Evolutionary conservation across 2,113 vertebrate species (phyloP).

Genomic region (Phocoena sinus): DNA sequence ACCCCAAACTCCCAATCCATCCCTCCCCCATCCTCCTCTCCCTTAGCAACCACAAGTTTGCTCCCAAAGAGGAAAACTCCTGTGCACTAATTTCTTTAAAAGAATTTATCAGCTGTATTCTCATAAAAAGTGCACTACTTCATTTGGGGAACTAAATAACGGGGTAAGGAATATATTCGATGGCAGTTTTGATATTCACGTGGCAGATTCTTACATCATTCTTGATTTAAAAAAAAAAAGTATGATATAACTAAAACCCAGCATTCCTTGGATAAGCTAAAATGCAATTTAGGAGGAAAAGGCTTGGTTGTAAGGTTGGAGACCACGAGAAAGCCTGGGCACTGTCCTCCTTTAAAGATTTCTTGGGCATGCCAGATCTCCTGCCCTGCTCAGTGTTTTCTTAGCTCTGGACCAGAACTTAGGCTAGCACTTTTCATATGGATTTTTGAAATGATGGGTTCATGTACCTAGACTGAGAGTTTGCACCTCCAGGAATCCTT

Average conservation of each 20-base stretch:
- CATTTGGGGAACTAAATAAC: neutral
- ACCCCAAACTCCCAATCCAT: no score
- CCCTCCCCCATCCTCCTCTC: no score
- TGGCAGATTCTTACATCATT: neutral
- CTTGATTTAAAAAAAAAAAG: neutral
- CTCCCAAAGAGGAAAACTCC: neutral
- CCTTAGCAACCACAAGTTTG: no score
- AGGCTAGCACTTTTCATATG: neutral
- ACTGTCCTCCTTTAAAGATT: neutral
- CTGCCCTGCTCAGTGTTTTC: neutral
- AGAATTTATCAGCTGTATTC: neutral
- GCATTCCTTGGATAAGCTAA: neutral
- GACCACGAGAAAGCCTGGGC: neutral
- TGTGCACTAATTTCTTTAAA: neutral
- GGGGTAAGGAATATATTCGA: neutral
- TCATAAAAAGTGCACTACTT: neutral
- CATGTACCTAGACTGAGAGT: neutral
- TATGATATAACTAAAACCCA: neutral
- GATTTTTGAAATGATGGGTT: no score
- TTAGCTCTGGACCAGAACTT: neutral
- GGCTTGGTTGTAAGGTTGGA: neutral
- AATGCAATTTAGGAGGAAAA: neutral
- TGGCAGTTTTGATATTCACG: neutral
- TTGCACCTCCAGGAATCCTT: neutral
- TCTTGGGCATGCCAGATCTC: no score